Conservation (phyloP, 2,113 vertebrate species). For the Hipposideros armiger region DNA sequence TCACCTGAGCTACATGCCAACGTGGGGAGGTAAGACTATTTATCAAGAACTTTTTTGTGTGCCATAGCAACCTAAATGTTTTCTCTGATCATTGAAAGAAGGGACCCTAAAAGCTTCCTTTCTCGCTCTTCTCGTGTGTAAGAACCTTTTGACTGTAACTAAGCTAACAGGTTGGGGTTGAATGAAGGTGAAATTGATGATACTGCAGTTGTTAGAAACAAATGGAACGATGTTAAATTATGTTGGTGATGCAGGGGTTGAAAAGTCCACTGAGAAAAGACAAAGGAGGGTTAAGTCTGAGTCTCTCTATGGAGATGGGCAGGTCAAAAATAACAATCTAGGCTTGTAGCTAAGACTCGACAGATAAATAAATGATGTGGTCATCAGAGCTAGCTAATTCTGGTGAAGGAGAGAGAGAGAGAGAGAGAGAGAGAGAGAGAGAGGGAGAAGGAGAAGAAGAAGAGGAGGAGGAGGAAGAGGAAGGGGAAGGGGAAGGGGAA, state of each 20-base stretch:
- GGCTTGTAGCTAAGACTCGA: background rate
- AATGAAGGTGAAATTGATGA: background rate
- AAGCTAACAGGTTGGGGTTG: background rate
- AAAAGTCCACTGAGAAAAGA: background rate
- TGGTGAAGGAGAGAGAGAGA: too few species aligned
- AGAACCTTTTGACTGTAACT: background rate
- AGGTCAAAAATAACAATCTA: background rate
- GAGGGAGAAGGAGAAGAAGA: background rate
- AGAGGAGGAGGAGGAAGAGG: rapidly evolving
- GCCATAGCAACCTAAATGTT: background rate
- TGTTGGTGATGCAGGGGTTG: background rate
- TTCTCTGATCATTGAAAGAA: background rate
- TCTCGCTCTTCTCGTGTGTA: background rate
- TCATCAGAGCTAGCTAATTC: background rate
- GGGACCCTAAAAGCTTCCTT: background rate
- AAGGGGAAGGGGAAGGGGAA: too few species aligned
- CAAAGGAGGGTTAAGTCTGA: background rate
- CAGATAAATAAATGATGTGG: background rate
- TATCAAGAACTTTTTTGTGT: background rate
- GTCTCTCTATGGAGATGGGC: background rate
- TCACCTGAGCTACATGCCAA: background rate
- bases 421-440: rapidly evolving
- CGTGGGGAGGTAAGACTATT: constrained; percentile 61
- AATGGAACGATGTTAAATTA: background rate
- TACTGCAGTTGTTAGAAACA: background rate